These are phyloP conservation scores for Thalpophila matura DNA, from an alignment of 2,888 invertebrate species.

Conservation along the genomic window DNA sequence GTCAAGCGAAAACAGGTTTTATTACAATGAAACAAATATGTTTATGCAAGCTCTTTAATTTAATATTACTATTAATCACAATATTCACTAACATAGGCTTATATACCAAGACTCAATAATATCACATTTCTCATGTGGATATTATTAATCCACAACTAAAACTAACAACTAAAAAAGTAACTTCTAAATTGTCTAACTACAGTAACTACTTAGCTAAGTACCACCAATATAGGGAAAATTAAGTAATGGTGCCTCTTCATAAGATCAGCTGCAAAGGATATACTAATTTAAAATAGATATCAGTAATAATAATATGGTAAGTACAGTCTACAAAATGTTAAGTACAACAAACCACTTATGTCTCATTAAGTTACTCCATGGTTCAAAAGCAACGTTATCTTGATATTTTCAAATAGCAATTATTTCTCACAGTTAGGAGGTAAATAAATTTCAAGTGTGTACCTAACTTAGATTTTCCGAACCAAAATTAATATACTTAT, in stretches of 20 bases:
- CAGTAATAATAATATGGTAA: constrained; percentile 28
- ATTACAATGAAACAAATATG: constrained; percentile 51
- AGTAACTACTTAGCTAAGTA: constrained; percentile 78
- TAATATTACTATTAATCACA: constrained; percentile 75
- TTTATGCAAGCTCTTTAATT: constrained; percentile 80
- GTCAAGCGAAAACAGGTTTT: constrained; percentile 33
- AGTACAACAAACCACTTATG: constrained; percentile 57
- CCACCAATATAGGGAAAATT: constrained; percentile 72
- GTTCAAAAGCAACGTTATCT: background rate
- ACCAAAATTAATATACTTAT: constrained; percentile 21
- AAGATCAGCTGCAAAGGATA: constrained; percentile 37
- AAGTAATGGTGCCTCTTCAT: constrained; percentile 45
- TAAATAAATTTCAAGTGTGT: constrained; percentile 22
- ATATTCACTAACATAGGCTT: constrained; percentile 82
- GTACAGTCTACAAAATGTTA: constrained; percentile 48
- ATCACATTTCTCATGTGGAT: constrained; percentile 94
- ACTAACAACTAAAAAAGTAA: constrained; percentile 63
- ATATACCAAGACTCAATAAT: constrained; percentile 92
- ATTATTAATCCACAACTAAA: constrained; percentile 90
- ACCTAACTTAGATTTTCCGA: constrained; percentile 49
- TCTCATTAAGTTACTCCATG: background rate
- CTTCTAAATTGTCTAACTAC: constrained; percentile 67
- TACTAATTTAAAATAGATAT: constrained; percentile 3
- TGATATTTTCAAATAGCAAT: background rate
- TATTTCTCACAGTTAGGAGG: constrained; percentile 1